Conservation (phyloP, 2,888 invertebrate genomes). For the Polia nebulosa region DNA sequence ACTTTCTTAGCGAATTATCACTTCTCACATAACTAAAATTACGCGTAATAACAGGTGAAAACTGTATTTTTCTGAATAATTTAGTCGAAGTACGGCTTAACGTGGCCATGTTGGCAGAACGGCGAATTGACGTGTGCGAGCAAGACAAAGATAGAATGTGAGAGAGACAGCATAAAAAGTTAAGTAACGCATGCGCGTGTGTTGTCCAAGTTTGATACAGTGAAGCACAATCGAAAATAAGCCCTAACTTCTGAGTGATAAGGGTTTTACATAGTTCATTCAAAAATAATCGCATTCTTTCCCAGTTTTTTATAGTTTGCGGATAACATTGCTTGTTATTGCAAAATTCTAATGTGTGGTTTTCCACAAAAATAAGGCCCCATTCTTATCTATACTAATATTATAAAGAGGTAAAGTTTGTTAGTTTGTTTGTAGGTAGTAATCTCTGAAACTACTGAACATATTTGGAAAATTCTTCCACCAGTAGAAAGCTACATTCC, state of each 20-base stretch:
- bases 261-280: background rate
- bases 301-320: slow-evolving; percentile 9
- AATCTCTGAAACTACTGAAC: too few relatives aligned
- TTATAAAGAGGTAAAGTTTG: too few relatives aligned
- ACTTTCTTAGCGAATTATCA: slow-evolving; percentile 77
- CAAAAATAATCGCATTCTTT: slow-evolving; percentile 18
- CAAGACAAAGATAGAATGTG: slow-evolving; percentile 62
- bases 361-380: background rate
- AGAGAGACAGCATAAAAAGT: slow-evolving; percentile 23
- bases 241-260: fast-evolving
- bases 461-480: too few relatives aligned
- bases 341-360: background rate
- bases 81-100: slow-evolving; percentile 84
- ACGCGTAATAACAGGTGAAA: slow-evolving; percentile 77
- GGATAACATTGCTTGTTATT: background rate
- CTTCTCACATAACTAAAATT: slow-evolving; percentile 80
- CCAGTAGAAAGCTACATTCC: too few relatives aligned
- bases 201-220: slow-evolving; percentile 27
- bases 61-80: slow-evolving; percentile 85
- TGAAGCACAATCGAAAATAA: slow-evolving; percentile 21
- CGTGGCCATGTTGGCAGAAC: slow-evolving; percentile 90
- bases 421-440: too few relatives aligned
- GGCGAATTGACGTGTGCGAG: slow-evolving; percentile 81
- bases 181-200: slow-evolving; percentile 70
- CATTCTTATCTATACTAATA: too few relatives aligned